These are phyloP conservation scores for Coelinius sp. DNA, from an alignment of 2,888 invertebrate species.

Conservation along the genomic window DNA sequence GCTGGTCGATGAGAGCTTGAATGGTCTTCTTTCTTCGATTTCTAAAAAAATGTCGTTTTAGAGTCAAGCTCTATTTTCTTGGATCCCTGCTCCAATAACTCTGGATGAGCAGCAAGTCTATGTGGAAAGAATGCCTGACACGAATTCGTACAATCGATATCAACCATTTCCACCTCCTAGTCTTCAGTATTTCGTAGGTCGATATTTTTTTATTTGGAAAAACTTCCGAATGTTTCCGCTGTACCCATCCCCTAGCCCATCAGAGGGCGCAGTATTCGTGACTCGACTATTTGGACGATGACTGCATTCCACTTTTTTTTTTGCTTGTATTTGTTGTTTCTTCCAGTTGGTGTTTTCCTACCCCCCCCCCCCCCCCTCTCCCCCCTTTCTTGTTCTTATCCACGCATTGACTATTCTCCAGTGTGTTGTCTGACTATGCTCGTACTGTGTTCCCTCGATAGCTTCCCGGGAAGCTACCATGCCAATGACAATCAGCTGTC, in stretches of 20 bases:
- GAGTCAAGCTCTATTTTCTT: conserved; percentile 5
- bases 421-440: conserved; percentile 19
- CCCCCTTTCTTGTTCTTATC: not conserved
- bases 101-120: not conserved
- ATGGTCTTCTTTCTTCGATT: not conserved
- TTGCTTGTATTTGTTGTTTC: not conserved
- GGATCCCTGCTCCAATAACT: not conserved
- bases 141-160: not conserved
- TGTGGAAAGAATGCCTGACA: conserved; percentile 20
- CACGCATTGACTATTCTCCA: conserved; percentile 11
- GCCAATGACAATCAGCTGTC: conserved; percentile 1
- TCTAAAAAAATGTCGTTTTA: not conserved
- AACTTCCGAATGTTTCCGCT: not conserved
- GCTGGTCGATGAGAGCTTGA: not conserved
- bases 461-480: not conserved
- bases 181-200: conserved; percentile 10
- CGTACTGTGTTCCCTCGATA: conserved; percentile 22
- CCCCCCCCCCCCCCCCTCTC: no score
- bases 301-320: conserved; percentile 16
- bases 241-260: not conserved
- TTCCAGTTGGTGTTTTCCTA: not conserved
- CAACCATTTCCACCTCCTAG: conserved; percentile 13
- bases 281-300: conserved; percentile 6
- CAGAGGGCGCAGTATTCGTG: not conserved
- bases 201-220: conserved; percentile 27